Base-by-base conservation (phyloP, 2,113 vertebrate genomes). In the Podarcis muralis region DNA sequence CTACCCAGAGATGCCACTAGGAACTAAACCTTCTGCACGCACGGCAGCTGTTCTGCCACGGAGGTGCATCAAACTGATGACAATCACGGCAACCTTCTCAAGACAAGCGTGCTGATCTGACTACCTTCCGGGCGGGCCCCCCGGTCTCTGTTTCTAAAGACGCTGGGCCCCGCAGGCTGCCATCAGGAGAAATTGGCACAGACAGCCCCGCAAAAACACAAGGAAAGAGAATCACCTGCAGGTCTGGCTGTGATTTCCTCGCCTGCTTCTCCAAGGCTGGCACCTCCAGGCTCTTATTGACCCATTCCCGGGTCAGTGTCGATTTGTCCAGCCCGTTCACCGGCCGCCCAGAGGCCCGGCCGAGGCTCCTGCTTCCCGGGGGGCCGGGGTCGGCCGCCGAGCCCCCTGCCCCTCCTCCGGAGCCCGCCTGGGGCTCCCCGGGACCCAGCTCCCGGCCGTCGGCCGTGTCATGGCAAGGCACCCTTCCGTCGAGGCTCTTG, bases 141-240 rank as follows among this genome's bases (percentile, higher is more conserved):
- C 22, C 0, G 2, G n/a, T 3, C 5, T 3, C 59, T 3, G 13
- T 8, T n/a, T 20, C 43, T 20, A 62, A 30, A 79, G 16, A 59
- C 81, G 15, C 35, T 43, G 62, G 62, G 62, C 81, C 20, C 4
- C 1, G 1, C 13, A 75, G 37, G 37, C n/a, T 48, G 22, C 13
- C 15, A 22, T 13, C 6, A 27, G 15, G 20, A 16, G 66, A 27
- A 35, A 69, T 15, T 18, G 32, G n/a, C 13, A 23, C 2, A 18
- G 65, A 66, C 32, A 40, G 37, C 23, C 6, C 62, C 40, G 2
- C 7, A 12, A 57, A 57, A 43, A 72, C 32, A 4, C 18, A 13
- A 15, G 23, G 57, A 12, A 92, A 62, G 1, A 20, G 1, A 1
- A 94, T 96, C 95, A 98, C 98, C 95, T 97, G 97, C 84, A 97